A percentile compares a stretch with the other conserved stretches of the same genome.
phyloP scores from a whole-genome alignment of 53 echinoderm and acorn worm genomes.

The Antedon mediterranea region DNA sequence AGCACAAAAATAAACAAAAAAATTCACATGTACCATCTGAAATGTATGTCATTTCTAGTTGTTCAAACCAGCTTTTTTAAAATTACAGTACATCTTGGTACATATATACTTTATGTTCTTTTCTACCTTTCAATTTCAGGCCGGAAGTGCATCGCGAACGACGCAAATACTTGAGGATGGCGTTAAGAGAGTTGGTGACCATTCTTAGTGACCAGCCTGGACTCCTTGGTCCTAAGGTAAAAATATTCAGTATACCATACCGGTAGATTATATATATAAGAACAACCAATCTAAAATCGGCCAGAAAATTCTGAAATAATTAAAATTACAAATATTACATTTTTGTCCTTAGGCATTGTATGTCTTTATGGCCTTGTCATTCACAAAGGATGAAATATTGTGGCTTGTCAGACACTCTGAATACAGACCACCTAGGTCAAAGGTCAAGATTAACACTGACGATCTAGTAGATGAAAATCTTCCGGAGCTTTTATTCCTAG shows the following conservation, averaged over 20 bases:
- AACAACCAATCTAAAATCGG: no score
- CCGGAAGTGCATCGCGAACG: constrained; percentile 59
- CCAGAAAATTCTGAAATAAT: no score
- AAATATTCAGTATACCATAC: no score
- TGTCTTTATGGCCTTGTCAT: constrained; percentile 91
- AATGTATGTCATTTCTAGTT: no score
- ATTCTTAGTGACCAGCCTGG: constrained; percentile 87
- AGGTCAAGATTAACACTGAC: constrained; percentile 39
- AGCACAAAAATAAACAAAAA: no score
- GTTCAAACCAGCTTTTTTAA: no score
- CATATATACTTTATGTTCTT: no score
- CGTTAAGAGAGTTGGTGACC: constrained; percentile 68
- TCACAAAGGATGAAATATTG: constrained; percentile 82
- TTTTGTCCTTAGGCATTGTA: constrained; percentile 51
- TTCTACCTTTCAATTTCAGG: constrained; percentile 18
- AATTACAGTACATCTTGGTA: no score
- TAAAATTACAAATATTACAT: no score
- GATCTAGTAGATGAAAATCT: constrained; percentile 58
- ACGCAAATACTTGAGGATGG: constrained; percentile 76
- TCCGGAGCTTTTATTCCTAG: constrained; percentile 75
- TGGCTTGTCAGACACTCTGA: constrained; percentile 97
- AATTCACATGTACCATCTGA: no score
- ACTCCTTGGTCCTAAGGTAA: constrained; percentile 92
- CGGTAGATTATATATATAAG: no score
- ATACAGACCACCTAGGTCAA: constrained; percentile 80